Evolutionary conservation across 1,140 invertebrate genomes (phyloP).

Genomic region (Dysdera silvatica): DNA sequence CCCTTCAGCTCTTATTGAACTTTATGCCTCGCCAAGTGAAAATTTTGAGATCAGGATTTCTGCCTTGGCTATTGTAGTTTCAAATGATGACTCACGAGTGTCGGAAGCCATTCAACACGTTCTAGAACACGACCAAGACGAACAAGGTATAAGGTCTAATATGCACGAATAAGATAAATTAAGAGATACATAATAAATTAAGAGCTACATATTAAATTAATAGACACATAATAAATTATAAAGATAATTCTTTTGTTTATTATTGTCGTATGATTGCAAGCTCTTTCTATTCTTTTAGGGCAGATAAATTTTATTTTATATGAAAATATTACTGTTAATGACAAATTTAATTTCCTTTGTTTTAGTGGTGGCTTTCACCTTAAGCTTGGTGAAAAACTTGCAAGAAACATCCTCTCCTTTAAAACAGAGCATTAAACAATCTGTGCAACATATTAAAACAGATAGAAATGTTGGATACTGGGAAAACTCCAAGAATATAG

Average conservation of each 20-base stretch:
- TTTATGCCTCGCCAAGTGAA: background rate
- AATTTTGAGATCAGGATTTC: slow-evolving; percentile 15
- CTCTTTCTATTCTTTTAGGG: background rate
- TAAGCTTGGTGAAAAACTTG: slow-evolving; percentile 1
- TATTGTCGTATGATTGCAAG: no score
- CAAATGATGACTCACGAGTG: background rate
- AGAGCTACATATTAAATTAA: no score
- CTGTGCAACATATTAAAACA: background rate
- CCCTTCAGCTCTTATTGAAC: background rate
- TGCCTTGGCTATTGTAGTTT: background rate
- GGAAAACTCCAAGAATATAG: slow-evolving; percentile 22
- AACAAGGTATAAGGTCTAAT: no score
- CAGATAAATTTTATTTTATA: background rate
- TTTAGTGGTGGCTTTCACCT: slow-evolving; percentile 6
- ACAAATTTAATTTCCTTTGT: background rate
- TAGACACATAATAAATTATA: no score
- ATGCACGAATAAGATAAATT: no score
- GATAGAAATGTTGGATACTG: slow-evolving; percentile 7
- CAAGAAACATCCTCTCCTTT: background rate
- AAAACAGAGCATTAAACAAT: no score
- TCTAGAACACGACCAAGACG: background rate
- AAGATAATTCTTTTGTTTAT: no score
- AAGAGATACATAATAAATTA: background rate
- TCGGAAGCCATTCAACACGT: background rate
- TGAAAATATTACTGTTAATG: background rate